Evolutionary conservation across 1,140 invertebrate species (phyloP), one percentile per base, ranked within the genome.

Genomic region (Pygmarrhopalites habei): DNA sequence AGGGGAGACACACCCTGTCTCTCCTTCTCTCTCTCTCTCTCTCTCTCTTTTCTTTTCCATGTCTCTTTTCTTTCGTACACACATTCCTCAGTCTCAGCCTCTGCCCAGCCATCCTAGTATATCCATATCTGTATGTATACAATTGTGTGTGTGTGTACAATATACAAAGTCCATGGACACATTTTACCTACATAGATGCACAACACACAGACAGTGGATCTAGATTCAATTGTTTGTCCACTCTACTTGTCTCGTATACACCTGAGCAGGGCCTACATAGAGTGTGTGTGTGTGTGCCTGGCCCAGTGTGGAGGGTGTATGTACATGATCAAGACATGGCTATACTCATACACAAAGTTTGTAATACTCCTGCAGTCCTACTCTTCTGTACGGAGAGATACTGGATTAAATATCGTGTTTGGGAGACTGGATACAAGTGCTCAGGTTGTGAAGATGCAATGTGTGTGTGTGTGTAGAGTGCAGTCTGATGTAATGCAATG

Each of bases 1-100:
- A 47, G 44, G 58, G 58, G 58, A 59, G 58, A 59, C 58, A 59
- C 58, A 49, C 58, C 58, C 58, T 32, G 58, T 47, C 43, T 59
- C 49, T 39, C 19, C n/a, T 19, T 46, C 32, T 35, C 32, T 15
- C 15, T 35, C 32, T 35, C 15, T 44, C 29, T 58, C 41, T 15
- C 29, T 43, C 44, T 26, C 43, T 57, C 35, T 43, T 57, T 25
- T 58, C 56, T 43, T 41, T 43, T 57, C 43, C 35, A 26, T 57
- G 17, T 58, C 56, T 43, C 39, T 43, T 23, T 12, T 41, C 56
- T 35, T 35, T n/a, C n/a, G 23, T 4, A 29, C 49, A 39, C 25
- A 59, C 58, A 59, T 59, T 59, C 58, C 58, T 51, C 15, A 15
- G 32, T 35, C 32, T 35, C 15, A 35, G 32, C 32, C 32, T 35